Evolutionary conservation across 1,140 invertebrate species (phyloP).

Genomic region (Thaumatotibia leucotreta): DNA sequence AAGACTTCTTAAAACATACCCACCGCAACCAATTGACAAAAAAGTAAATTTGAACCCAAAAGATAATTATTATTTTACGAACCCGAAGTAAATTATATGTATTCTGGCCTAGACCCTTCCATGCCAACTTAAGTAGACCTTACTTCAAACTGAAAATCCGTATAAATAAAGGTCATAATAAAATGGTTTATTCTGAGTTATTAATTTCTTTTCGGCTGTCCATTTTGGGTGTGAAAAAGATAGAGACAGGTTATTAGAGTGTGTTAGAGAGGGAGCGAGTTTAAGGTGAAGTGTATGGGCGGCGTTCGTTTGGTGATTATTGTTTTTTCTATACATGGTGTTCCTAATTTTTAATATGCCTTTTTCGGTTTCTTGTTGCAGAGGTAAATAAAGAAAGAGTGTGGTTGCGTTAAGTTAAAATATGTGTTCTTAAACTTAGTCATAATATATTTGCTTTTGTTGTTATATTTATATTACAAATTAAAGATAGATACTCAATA

Average conservation of each 20-base stretch:
- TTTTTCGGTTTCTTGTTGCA: background rate
- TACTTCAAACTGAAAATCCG: background rate
- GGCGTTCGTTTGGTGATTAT: slow-evolving; percentile 29
- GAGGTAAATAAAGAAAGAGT: no score
- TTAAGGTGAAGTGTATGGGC: slow-evolving; percentile 23
- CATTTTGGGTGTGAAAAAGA: slow-evolving; percentile 37
- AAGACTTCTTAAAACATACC: background rate
- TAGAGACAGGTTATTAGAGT: slow-evolving; percentile 27
- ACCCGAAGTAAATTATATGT: slow-evolving; percentile 18
- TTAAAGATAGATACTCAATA: no score
- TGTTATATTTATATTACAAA: no score
- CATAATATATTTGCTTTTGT: no score
- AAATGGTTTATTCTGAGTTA: slow-evolving; percentile 30
- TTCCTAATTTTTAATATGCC: slow-evolving; percentile 5
- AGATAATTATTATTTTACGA: slow-evolving; percentile 20
- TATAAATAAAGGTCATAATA: slow-evolving; percentile 15
- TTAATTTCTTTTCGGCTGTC: slow-evolving; percentile 24
- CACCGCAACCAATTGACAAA: slow-evolving; percentile 15
- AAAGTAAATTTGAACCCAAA: slow-evolving; percentile 11
- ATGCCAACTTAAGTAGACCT: background rate
- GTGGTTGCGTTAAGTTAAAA: no score
- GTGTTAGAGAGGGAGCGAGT: slow-evolving; percentile 30
- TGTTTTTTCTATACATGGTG: slow-evolving; percentile 22
- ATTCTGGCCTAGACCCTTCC: slow-evolving; percentile 14
- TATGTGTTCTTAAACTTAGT: no score